phyloP scores from a whole-genome alignment of 2,113 vertebrate species.

The Pelvicachromis taeniatus region DNA sequence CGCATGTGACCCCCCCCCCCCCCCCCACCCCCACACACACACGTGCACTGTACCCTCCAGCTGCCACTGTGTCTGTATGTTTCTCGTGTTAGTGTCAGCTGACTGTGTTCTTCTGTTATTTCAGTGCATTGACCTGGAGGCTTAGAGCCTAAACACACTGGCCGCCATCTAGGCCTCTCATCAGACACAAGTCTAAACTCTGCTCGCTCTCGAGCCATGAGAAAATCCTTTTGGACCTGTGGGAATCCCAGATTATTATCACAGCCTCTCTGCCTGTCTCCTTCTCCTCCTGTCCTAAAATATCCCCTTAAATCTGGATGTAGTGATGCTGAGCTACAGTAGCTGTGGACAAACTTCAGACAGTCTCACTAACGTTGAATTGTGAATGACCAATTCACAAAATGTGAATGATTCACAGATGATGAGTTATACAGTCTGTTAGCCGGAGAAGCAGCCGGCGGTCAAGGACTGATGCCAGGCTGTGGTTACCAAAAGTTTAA shows the following conservation, averaged over 20 bases:
- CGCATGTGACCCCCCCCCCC: too few species aligned
- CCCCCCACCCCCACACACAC: background rate
- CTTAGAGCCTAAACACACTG: slow-evolving; percentile 65
- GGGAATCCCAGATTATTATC: slow-evolving; percentile 58
- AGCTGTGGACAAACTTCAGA: background rate
- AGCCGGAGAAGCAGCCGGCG: background rate
- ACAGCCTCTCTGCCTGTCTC: slow-evolving; percentile 37
- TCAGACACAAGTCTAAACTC: slow-evolving; percentile 50
- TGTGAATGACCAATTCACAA: background rate
- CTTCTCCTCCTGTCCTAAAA: slow-evolving; percentile 12
- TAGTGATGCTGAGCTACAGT: background rate
- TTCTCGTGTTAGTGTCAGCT: slow-evolving; percentile 43
- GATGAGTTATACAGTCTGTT: background rate
- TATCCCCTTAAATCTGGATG: slow-evolving; percentile 8
- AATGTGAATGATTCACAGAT: slow-evolving; percentile 52
- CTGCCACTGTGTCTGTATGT: slow-evolving; percentile 13
- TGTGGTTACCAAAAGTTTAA: slow-evolving; percentile 46
- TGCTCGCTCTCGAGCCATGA: slow-evolving; percentile 45
- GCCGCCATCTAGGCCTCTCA: slow-evolving; percentile 53
- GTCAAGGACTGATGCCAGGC: background rate
- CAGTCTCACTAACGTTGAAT: background rate
- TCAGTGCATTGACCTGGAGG: slow-evolving; percentile 70
- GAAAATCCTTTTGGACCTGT: slow-evolving; percentile 62
- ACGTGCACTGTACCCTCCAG: background rate
- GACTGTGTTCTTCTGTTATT: slow-evolving; percentile 74